Percentiles rank a stretch among this genome's conserved stretches.
Conservation (phyloP, 2,888 invertebrate species). For the Cerastoderma edule region DNA sequence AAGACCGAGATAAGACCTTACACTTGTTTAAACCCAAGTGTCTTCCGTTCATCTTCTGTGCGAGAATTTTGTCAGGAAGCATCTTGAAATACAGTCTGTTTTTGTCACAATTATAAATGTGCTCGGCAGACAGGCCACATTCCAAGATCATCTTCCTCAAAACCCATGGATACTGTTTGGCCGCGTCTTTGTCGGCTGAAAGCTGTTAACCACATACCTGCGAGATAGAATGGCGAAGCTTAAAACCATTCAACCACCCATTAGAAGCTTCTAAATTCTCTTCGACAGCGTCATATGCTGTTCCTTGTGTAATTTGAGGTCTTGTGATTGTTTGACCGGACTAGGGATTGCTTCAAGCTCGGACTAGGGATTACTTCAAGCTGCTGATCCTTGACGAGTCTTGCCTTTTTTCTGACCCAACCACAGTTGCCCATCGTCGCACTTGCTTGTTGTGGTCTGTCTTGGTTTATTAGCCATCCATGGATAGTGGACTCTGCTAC, state of each 20-base stretch:
- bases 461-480: conserved; percentile 10
- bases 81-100: too few species aligned
- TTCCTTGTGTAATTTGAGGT: background rate
- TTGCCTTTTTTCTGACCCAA: background rate
- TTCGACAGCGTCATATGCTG: background rate
- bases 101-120: too few species aligned
- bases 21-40: conserved; percentile 31
- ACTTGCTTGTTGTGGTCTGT: background rate
- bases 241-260: background rate
- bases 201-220: background rate
- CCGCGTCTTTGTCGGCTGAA: background rate
- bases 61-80: conserved; percentile 57
- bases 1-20: conserved; percentile 37
- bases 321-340: background rate
- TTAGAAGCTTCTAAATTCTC: background rate
- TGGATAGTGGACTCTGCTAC: background rate
- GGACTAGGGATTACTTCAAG: background rate
- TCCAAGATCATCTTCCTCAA: too few species aligned
- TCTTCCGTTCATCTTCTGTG: background rate
- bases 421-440: background rate
- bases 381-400: background rate
- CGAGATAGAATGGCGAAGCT: background rate
- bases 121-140: too few species aligned
- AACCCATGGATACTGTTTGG: too few species aligned
- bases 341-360: background rate